Evolutionary conservation across 2,113 vertebrate species (phyloP).

Genomic region (Candoia aspera): DNA sequence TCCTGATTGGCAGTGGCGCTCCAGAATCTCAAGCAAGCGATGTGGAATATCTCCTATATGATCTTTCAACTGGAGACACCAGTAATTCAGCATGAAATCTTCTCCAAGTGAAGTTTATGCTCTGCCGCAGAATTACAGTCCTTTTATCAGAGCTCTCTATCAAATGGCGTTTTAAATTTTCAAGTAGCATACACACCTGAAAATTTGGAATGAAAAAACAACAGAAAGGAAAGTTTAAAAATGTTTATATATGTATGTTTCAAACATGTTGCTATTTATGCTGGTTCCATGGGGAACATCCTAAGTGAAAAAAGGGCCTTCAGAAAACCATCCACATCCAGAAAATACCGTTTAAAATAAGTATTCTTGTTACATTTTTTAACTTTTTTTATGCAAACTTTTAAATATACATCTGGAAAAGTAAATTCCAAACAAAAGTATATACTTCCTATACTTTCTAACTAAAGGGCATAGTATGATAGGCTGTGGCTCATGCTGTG

Average conservation of each 20-base stretch:
- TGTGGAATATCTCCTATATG: neutral
- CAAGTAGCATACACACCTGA: neutral
- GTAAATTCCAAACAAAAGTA: neutral
- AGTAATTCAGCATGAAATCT: neutral
- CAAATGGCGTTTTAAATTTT: neutral
- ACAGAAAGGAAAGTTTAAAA: neutral
- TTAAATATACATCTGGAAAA: neutral
- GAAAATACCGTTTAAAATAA: neutral
- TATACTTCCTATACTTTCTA: neutral
- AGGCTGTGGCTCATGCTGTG: neutral
- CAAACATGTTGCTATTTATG: neutral
- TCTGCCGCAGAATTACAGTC: neutral
- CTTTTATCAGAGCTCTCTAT: neutral
- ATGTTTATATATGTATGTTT: neutral
- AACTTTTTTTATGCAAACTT: neutral
- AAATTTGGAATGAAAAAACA: neutral
- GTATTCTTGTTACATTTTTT: neutral
- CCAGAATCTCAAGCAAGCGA: too few relatives aligned
- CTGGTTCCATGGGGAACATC: neutral
- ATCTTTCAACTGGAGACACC: neutral
- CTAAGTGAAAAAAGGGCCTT: neutral
- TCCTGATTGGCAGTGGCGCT: neutral
- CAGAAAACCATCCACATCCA: neutral
- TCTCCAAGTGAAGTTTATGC: neutral
- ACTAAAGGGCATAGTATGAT: neutral